Conservation (phyloP, 1,140 invertebrate species). For the Harpegnathos saltator region DNA sequence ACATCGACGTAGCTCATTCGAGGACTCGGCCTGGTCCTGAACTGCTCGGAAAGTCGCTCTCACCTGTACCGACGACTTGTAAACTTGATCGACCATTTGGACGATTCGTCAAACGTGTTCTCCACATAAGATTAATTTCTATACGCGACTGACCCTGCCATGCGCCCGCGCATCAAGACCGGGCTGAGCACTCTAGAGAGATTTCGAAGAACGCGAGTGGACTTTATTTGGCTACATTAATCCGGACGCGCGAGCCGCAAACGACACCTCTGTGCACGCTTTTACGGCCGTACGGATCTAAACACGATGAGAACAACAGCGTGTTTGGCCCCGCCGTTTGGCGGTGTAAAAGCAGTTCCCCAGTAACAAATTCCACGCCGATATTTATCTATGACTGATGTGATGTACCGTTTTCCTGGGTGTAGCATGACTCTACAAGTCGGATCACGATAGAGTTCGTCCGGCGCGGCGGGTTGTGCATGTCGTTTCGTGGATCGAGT, state of each 20-base stretch:
- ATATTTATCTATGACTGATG: slow-evolving; percentile 20
- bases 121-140: neutral
- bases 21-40: neutral
- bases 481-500: slow-evolving; percentile 5
- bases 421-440: slow-evolving; percentile 8
- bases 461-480: neutral
- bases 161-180: neutral
- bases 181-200: slow-evolving; percentile 7
- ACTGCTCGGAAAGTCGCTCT: neutral
- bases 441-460: neutral
- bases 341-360: slow-evolving; percentile 10
- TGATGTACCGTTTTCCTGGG: neutral
- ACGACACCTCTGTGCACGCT: neutral
- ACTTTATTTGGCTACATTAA: slow-evolving; percentile 23
- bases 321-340: neutral
- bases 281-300: neutral
- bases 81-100: neutral
- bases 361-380: neutral
- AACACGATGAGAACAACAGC: neutral
- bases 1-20: slow-evolving; percentile 25
- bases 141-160: neutral
- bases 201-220: neutral
- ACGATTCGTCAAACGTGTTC: neutral
- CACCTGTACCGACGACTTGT: neutral
- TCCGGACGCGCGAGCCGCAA: neutral